A percentile compares a stretch with the other conserved stretches of the same genome.
These are phyloP conservation scores for Sphaerodactylus townsendi DNA, from an alignment of 2,113 vertebrate species.

Conservation along the genomic window DNA sequence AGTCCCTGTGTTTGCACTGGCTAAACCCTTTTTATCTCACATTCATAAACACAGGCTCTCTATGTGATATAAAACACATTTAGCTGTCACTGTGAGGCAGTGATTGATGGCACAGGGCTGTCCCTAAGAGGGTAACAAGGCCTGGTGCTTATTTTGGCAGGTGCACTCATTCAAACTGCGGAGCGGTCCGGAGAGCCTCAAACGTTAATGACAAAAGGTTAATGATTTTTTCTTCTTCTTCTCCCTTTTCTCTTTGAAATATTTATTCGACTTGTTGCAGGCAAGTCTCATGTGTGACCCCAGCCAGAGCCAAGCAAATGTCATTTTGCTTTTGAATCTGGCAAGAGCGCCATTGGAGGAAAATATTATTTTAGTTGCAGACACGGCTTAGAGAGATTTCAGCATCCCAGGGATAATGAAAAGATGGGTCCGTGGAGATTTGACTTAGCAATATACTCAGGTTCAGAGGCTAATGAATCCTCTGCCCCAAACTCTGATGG, in stretches of 20 bases:
- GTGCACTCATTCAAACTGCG: conserved; percentile 72
- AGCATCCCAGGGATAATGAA: neutral
- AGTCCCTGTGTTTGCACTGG: conserved; percentile 66
- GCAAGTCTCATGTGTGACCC: conserved; percentile 51
- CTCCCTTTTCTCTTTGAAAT: conserved; percentile 60
- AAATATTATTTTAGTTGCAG: conserved; percentile 65
- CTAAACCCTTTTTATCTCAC: conserved; percentile 72
- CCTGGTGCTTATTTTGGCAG: conserved; percentile 80
- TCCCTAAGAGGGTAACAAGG: conserved; percentile 73
- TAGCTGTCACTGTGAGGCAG: conserved; percentile 65
- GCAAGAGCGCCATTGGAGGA: conserved; percentile 44
- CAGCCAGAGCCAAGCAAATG: conserved; percentile 60
- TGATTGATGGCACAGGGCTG: conserved; percentile 70
- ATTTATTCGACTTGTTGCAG: conserved; percentile 64
- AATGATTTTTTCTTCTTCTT: conserved; percentile 68
- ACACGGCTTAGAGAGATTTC: conserved; percentile 50
- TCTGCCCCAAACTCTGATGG: neutral
- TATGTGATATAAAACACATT: conserved; percentile 71
- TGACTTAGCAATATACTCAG: conserved; percentile 17
- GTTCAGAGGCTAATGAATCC: neutral
- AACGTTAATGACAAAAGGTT: conserved; percentile 76
- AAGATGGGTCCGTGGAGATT: conserved; percentile 22
- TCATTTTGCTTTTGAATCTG: conserved; percentile 52
- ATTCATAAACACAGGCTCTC: conserved; percentile 73
- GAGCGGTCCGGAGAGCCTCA: conserved; percentile 63